Evolutionary conservation across 1,140 invertebrate genomes (phyloP), one percentile per base, ranked within the genome.

Genomic region (Onthophagus taurus): DNA sequence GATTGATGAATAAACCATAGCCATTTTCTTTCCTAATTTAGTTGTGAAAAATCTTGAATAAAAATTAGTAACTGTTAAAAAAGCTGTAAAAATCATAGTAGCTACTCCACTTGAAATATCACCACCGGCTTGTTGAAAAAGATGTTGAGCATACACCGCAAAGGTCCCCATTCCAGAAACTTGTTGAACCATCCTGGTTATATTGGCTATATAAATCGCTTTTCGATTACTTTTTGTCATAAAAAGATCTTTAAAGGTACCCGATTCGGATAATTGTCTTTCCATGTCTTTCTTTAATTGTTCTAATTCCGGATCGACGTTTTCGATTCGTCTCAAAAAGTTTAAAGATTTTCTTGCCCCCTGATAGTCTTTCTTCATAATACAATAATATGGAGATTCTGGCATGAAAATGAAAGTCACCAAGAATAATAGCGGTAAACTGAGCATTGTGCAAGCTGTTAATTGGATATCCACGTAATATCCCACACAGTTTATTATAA

Each of bases 341-440:
- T 47, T 30, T 14, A 61, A 33, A 0, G 54, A 45, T 11, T 49
- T 42, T 33, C 13, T 42, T 17, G 39, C 39, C 7, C 5, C 39
- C 2, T 42, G 16, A 18, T 18, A 5, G 7, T 42, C 14, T n/a
- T 42, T 31, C 3, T 72, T 74, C 38, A 71, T 72, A 0, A 76
- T 65, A 18, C 77, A 67, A 51, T 77, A 89, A 48, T 86, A 78
- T 0, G 87, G 85, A 6, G 84, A 84, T 64, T 90, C 86, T 0
- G 85, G 84, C 69, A 87, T 77, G 50, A 74, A 77, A 29, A 68
- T 67, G 57, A 84, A 39, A 3, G 21, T 9, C 7, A 46, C 9
- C 9, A 46, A 31, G 8, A 21, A 18, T 13, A 41, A 4, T 0
- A 46, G n/a, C 0, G 80, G 70, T 18, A 80, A 59, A 0, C 68